Evolutionary conservation across 2,113 vertebrate species (phyloP).

Genomic region (Lucifuga dentata): DNA sequence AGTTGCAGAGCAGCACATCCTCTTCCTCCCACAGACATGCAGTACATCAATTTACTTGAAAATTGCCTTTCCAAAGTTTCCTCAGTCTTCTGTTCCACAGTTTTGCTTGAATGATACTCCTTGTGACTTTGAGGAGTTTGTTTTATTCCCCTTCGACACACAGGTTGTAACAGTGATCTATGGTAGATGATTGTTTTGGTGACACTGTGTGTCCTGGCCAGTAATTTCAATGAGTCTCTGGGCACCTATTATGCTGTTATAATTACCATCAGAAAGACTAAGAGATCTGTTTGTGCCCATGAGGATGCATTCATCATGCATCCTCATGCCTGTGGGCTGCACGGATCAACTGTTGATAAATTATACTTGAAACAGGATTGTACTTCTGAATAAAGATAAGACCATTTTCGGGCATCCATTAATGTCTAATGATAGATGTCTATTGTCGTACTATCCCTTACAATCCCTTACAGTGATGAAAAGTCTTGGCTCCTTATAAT

Average conservation of each 20-base stretch:
- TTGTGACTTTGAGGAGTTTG: slow-evolving; percentile 30
- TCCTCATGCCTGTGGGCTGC: slow-evolving; percentile 46
- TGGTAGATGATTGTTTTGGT: slow-evolving; percentile 57
- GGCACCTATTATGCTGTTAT: slow-evolving; percentile 66
- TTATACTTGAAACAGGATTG: slow-evolving; percentile 46
- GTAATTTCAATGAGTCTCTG: slow-evolving; percentile 56
- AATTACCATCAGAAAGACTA: slow-evolving; percentile 70
- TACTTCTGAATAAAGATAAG: slow-evolving; percentile 40
- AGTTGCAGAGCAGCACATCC: no score
- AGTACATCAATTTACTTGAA: background rate
- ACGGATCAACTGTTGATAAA: slow-evolving; percentile 45
- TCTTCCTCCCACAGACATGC: background rate
- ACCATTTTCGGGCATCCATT: no score
- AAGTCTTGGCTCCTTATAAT: no score
- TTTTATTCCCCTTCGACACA: slow-evolving; percentile 9
- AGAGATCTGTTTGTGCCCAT: slow-evolving; percentile 42
- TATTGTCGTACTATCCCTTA: no score
- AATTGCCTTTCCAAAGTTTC: background rate
- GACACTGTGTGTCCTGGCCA: slow-evolving; percentile 52
- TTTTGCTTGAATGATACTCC: background rate
- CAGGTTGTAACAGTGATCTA: slow-evolving; percentile 54
- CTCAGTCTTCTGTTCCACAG: background rate
- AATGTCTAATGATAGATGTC: no score
- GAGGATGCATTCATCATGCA: slow-evolving; percentile 65
- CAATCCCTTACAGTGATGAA: no score